Evolutionary conservation across 1,140 invertebrate species (phyloP).

Genomic region (Drosophila pandora): DNA sequence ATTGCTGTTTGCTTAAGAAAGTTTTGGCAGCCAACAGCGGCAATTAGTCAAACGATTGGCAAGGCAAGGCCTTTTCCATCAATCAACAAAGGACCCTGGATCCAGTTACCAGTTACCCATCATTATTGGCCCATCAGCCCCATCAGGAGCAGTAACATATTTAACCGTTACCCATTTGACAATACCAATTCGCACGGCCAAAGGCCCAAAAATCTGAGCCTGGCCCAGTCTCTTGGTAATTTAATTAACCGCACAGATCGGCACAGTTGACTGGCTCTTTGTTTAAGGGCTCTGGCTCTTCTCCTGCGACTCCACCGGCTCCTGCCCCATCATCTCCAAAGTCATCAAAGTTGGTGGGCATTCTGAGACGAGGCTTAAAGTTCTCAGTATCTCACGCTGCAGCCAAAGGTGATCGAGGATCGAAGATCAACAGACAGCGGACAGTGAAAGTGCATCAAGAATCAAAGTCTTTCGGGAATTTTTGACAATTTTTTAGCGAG

Average conservation of each 20-base stretch:
- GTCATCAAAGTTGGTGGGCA: slow-evolving; percentile 70
- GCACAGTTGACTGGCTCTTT: slow-evolving; percentile 69
- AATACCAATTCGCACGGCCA: slow-evolving; percentile 77
- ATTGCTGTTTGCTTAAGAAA: slow-evolving; percentile 67
- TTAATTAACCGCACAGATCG: slow-evolving; percentile 70
- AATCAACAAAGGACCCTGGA: slow-evolving; percentile 47
- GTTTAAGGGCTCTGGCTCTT: slow-evolving; percentile 4
- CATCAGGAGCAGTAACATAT: slow-evolving; percentile 49
- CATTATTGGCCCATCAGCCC: slow-evolving; percentile 5
- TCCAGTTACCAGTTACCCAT: slow-evolving; percentile 57
- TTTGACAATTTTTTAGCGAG: slow-evolving; percentile 70
- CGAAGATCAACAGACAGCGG: slow-evolving; percentile 30
- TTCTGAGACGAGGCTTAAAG: slow-evolving; percentile 17
- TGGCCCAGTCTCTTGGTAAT: slow-evolving; percentile 56
- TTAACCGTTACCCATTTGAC: slow-evolving; percentile 77
- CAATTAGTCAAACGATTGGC: slow-evolving; percentile 75
- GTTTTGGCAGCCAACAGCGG: slow-evolving; percentile 49
- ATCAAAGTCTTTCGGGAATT: slow-evolving; percentile 68
- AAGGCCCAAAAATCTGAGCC: slow-evolving; percentile 29
- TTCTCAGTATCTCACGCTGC: slow-evolving; percentile 73
- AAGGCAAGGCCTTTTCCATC: slow-evolving; percentile 67
- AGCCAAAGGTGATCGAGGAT: slow-evolving; percentile 28
- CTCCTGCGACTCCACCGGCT: background rate
- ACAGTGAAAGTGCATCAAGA: slow-evolving; percentile 77
- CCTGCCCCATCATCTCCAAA: slow-evolving; percentile 17